Base-by-base conservation (phyloP, 2,888 invertebrate species). In the Tinea semifulvella region DNA sequence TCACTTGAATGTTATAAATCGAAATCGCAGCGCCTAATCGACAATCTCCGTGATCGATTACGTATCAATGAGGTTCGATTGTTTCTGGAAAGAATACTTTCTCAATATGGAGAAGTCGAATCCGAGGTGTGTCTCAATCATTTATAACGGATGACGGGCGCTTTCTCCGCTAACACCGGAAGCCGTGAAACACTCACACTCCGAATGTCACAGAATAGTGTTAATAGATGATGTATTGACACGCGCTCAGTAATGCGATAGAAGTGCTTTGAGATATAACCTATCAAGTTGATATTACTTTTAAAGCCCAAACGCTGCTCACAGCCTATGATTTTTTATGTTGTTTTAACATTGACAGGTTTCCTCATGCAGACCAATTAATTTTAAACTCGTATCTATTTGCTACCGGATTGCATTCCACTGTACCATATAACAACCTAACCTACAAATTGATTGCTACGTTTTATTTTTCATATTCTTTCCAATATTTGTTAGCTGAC, bases 71-170 rank as follows among this genome's bases (percentile, higher is more conserved):
- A 14, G 31, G 22, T 22, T 22, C 6, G 36, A 36, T 36, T 18
- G 36, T 18, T 36, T 36, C 31, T 36, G 16, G 18, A 36, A 36
- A 36, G 36, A 31, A 35, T 35, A 5, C 26, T 11, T 35, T 8
- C 7, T 35, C 35, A 35, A 36, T 14, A 36, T 46, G 54, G 55
- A 56, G 56, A 55, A 42, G 46, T 50, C 50, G 49, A 50, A 54
- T 53, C 42, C 45, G 26, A 49, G 46, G 56, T 57, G 57, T 58
- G 56, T 58, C 54, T 57, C 55, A 56, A 61, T 59, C 57, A 57
- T 53, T 59, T 50, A 55, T 48, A 53, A 50, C 49, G 48, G 53
- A 55, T 56, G 48, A 48, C 45, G 50, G 52, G n/a, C 14, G 28
- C 46, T 42, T 52, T 52, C 48, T 52, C 52, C 53, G 54, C 52